Base-by-base conservation (phyloP, 2,888 invertebrate genomes). In the Latrodectus elegans region DNA sequence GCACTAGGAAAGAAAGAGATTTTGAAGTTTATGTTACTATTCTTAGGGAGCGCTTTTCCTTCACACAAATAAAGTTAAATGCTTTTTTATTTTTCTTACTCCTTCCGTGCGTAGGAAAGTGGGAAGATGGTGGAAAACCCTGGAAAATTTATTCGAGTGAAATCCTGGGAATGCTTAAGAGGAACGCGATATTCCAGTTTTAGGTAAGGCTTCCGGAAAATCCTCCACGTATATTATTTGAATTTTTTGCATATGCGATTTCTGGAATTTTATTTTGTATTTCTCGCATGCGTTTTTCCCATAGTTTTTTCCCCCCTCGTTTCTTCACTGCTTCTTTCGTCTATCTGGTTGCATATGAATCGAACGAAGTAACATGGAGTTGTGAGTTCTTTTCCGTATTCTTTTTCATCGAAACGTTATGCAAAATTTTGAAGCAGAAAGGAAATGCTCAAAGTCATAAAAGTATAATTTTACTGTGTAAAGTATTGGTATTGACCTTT, bases 21-120 rank as follows among this genome's bases (percentile, higher is more conserved):
- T 74, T 73, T 68, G 52, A 68, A 84, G 84, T 84, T 84, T 84
- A 84, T 79, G 84, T 84, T 84, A 79, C 84, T 79, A 78, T 84
- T 73, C 79, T 73, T 74, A 38, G 38, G 38, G 6, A 38, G 73
- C 55, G 68, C 74, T 74, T 70, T 64, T 17, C n/a, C 67, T 15
- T 49, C 60, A 49, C 73, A 70, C 53, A 55, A 82, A 79, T 84
- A 84, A 84, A 84, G 84, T 84, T 84, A 79, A 79, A 84, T 73
- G 78, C 68, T 78, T 73, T 68, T 67, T 51, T 52, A 22, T 73
- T 73, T 73, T 53, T 55, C 38, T 52, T n/a, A 38, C 38, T 38
- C 38, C 38, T 38, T 38, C 6, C 38, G 38, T 38, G 38, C 38
- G 38, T 38, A 38, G 38, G 38, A 38, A 38, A 38, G 38, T 38